Conservation (phyloP, 2,888 invertebrate species). For the Agrotis puta region DNA sequence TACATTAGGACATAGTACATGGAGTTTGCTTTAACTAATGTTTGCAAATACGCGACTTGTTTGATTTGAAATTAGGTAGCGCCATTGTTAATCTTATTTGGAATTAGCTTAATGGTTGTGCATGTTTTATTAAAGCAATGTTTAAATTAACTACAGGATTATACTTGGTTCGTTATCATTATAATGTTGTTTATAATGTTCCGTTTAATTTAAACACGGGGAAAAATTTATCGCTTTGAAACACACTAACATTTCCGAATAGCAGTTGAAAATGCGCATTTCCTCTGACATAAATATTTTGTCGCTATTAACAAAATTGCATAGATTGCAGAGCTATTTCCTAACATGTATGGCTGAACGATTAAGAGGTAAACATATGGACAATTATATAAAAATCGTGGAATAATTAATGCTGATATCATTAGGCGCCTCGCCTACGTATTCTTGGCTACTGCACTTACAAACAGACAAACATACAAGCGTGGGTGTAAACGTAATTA, state of each 20-base stretch:
- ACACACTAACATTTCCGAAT: conserved; percentile 14
- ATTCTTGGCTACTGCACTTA: conserved; percentile 57
- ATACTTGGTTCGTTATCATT: conserved; percentile 12
- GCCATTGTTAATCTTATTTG: conserved; percentile 61
- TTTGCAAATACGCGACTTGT: conserved; percentile 60
- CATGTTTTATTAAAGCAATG: conserved; percentile 37
- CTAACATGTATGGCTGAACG: conserved; percentile 40
- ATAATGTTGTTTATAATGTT: too few species aligned
- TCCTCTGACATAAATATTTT: conserved; percentile 50
- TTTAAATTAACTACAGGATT: conserved; percentile 28
- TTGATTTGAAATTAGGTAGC: conserved; percentile 62
- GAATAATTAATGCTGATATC: conserved; percentile 73
- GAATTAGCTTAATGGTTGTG: conserved; percentile 49
- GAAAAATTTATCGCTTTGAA: conserved; percentile 25
- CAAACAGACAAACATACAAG: conserved; percentile 60
- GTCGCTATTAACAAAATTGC: conserved; percentile 37
- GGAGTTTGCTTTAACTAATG: conserved; percentile 59
- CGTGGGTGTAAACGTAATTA: conserved; percentile 62
- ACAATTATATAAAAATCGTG: conserved; percentile 60
- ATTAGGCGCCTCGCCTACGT: conserved; percentile 72
- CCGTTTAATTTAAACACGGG: conserved; percentile 5
- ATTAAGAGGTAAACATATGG: conserved; percentile 48
- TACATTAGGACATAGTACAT: conserved; percentile 64
- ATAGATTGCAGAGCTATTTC: conserved; percentile 21
- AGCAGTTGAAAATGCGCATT: conserved; percentile 33